A percentile compares a stretch with the other conserved stretches of the same genome.
Evolutionary conservation across 2,797 vertebrate genomes (phyloP).

Genomic region (Spinus pinus): DNA sequence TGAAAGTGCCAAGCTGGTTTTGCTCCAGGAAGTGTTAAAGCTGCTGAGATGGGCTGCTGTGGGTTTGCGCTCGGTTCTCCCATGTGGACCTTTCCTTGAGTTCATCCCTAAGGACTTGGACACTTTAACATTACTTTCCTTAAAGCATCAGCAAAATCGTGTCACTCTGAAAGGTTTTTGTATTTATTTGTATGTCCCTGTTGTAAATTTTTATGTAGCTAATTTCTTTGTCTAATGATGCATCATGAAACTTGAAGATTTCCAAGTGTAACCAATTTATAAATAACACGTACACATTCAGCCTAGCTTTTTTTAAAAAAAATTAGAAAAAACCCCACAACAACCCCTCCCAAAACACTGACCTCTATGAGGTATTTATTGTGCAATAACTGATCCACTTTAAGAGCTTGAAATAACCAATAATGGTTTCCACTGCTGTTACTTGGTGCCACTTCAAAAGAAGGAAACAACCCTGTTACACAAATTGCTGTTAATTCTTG

Average conservation of each 20-base stretch:
- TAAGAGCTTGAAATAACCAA: slow-evolving; percentile 83
- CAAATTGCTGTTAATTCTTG: slow-evolving; percentile 70
- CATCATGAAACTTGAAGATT: slow-evolving; percentile 80
- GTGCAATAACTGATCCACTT: slow-evolving; percentile 86
- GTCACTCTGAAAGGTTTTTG: slow-evolving; percentile 62
- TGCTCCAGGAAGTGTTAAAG: slow-evolving; percentile 70
- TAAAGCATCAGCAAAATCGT: slow-evolving; percentile 55
- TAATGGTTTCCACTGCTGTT: slow-evolving; percentile 77
- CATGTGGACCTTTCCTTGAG: slow-evolving; percentile 42
- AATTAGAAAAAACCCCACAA: not conserved
- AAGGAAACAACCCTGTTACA: slow-evolving; percentile 62
- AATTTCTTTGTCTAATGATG: slow-evolving; percentile 59
- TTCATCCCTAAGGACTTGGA: slow-evolving; percentile 52
- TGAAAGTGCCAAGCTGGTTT: slow-evolving; percentile 15
- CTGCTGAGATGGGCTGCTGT: slow-evolving; percentile 74
- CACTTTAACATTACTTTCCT: slow-evolving; percentile 68
- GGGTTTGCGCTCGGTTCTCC: slow-evolving; percentile 22
- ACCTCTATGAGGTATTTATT: slow-evolving; percentile 88
- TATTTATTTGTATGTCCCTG: slow-evolving; percentile 80
- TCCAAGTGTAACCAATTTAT: slow-evolving; percentile 60
- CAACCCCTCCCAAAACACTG: slow-evolving; percentile 63
- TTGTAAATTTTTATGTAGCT: slow-evolving; percentile 65
- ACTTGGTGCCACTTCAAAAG: slow-evolving; percentile 75
- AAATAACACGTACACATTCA: slow-evolving; percentile 59
- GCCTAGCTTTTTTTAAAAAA: not conserved